These are phyloP conservation scores for Dynastes grantii DNA, from an alignment of 2,888 invertebrate genomes.

Conservation along the genomic window DNA sequence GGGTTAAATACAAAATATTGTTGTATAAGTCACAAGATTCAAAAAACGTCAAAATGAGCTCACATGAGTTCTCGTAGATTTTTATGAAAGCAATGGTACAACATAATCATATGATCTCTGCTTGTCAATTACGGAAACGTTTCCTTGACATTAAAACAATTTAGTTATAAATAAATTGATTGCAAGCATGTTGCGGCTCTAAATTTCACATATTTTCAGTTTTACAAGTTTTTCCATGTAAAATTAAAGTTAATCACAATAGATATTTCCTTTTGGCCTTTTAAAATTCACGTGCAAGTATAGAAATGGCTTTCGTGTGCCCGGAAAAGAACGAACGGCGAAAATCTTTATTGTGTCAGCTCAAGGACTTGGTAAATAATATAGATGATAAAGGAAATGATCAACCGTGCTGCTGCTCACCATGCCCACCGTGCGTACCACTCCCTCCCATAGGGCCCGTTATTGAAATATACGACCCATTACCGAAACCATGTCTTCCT, in stretches of 20 bases:
- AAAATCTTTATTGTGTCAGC: slow-evolving; percentile 62
- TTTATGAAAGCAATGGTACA: no score
- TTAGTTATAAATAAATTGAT: slow-evolving; percentile 43
- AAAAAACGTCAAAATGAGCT: no score
- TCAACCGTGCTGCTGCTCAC: slow-evolving; percentile 55
- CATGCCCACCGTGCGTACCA: slow-evolving; percentile 66
- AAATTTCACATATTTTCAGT: slow-evolving; percentile 49
- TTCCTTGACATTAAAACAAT: slow-evolving; percentile 54
- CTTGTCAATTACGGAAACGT: slow-evolving; percentile 53
- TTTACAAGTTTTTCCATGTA: slow-evolving; percentile 48
- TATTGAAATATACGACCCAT: slow-evolving; percentile 73
- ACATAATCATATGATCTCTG: slow-evolving; percentile 51
- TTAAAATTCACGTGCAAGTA: slow-evolving; percentile 53
- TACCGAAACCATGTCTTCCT: slow-evolving; percentile 75
- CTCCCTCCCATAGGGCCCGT: slow-evolving; percentile 63
- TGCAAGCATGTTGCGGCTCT: slow-evolving; percentile 40
- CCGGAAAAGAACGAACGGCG: slow-evolving; percentile 60
- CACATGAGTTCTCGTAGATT: no score
- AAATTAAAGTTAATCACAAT: slow-evolving; percentile 55
- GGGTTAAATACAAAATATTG: no score
- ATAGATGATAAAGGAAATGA: slow-evolving; percentile 62
- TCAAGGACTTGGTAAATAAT: slow-evolving; percentile 64
- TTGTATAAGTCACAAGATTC: no score
- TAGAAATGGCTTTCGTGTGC: slow-evolving; percentile 54
- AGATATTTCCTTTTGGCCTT: slow-evolving; percentile 37